Base-by-base conservation (phyloP, 1,140 invertebrate genomes). In the Drosophila neocordata region DNA sequence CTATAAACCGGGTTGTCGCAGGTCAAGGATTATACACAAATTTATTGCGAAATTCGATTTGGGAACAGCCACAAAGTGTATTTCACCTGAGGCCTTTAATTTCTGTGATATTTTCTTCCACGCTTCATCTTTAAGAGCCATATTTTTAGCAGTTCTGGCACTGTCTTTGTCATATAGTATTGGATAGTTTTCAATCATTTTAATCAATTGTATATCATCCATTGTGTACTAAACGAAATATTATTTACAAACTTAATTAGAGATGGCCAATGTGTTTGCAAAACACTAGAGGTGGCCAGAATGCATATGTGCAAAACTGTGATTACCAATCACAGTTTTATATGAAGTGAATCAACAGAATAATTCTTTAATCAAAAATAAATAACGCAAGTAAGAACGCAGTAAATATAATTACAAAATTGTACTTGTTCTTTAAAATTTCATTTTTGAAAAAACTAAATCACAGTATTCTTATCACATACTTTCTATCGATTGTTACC, bases 141-240 rank as follows among this genome's bases (percentile, higher is more conserved):
- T 77, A 76, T 84, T 91, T 41, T 79, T 81, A 0, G 65, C 71
- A 35, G 73, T 80, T 18, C 89, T 66, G 0, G 79, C 79, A n/a
- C 74, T 69, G 52, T 78, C 75, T 55, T 79, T 87, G 51, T 89
- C 89, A 37, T 91, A 91, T 1, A 91, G 72, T 66, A 91, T 90
- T 0, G 79, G 79, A 58, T 78, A 82, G n/a, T 24, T 75, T 53
- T 91, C 68, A 11, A 91, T 88, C 6, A 91, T 34, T 24, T 83
- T 79, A 7, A 91, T 75, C 34, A 91, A 35, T 34, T 89, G 76
- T 24, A 38, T n/a, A 65, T 88, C 83, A 35, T 88, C 66, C 84
- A 88, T 79, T 79, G 9, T 13, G 9, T 20, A 48, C 15, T 9
- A 20, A 35, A 35, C 8, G 3, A 20, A 20, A 11, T 48, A 20